Conservation (phyloP, 2,888 invertebrate species). For the Cyclophora punctaria region DNA sequence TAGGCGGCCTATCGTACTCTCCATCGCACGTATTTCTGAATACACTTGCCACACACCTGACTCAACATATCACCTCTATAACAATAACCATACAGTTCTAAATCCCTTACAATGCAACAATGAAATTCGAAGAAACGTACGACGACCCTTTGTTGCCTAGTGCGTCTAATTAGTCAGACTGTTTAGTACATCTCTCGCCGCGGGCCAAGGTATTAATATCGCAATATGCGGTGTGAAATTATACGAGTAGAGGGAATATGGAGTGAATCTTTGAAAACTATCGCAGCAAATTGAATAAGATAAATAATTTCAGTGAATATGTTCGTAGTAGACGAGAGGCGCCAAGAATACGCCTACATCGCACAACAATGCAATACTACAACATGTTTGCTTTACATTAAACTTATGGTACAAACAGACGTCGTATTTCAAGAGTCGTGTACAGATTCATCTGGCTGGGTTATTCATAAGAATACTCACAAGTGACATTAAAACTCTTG, state of each 20-base stretch:
- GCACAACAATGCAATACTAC: constrained; percentile 30
- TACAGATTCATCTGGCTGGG: constrained; percentile 62
- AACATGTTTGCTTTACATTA: constrained; percentile 47
- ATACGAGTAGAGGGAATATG: constrained; percentile 13
- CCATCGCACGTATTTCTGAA: constrained; percentile 55
- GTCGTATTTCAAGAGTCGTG: constrained; percentile 68
- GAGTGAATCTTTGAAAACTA: no score
- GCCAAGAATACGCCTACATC: constrained; percentile 55
- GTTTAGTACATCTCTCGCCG: constrained; percentile 63
- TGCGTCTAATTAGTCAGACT: constrained; percentile 73
- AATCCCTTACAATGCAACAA: constrained; percentile 20
- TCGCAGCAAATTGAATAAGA: constrained; percentile 8
- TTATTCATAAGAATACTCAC: constrained; percentile 60
- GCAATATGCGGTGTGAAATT: constrained; percentile 56
- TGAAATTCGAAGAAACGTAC: constrained; percentile 30
- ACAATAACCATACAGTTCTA: constrained; percentile 31
- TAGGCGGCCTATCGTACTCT: constrained; percentile 68
- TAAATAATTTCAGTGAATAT: constrained; percentile 21
- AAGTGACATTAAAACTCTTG: constrained; percentile 61
- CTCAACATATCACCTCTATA: constrained; percentile 30
- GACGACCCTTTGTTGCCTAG: constrained; percentile 64
- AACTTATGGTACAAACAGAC: constrained; percentile 43
- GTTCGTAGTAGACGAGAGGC: constrained; percentile 32
- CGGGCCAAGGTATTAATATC: constrained; percentile 45
- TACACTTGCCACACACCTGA: constrained; percentile 36